phyloP scores from a whole-genome alignment of 2,888 invertebrate species.

The Calephelis perditalis region DNA sequence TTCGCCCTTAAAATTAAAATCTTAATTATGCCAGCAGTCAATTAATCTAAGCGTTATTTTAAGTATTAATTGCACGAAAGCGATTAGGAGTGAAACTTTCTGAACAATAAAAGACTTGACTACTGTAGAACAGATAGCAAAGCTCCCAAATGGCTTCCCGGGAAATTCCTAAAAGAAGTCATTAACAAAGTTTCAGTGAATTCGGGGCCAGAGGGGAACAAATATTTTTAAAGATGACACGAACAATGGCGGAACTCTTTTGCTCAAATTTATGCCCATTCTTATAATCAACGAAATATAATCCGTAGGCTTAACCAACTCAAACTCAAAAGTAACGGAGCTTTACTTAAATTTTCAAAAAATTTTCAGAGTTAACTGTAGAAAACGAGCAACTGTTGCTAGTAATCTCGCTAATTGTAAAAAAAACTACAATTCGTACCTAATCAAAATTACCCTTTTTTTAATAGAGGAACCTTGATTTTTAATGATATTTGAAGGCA shows the following conservation, averaged over 20 bases:
- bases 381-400: too few relatives aligned
- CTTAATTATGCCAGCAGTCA: constrained; percentile 22
- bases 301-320: too few relatives aligned
- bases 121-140: constrained; percentile 47
- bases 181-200: constrained; percentile 64
- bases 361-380: too few relatives aligned
- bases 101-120: constrained; percentile 51
- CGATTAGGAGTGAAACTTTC: constrained; percentile 36
- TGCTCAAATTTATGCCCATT: constrained; percentile 35
- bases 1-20: background rate
- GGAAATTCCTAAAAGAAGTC: constrained; percentile 68
- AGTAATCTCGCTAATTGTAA: too few relatives aligned
- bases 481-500: too few relatives aligned
- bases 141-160: constrained; percentile 43
- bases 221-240: constrained; percentile 60
- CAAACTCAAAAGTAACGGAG: too few relatives aligned
- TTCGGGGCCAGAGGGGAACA: constrained; percentile 53
- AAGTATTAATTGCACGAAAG: constrained; percentile 34
- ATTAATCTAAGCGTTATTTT: constrained; percentile 30
- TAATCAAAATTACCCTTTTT: too few relatives aligned
- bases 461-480: too few relatives aligned
- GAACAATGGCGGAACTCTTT: constrained; percentile 52
- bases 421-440: too few relatives aligned
- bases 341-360: too few relatives aligned
- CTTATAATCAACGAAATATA: too few relatives aligned